Conservation (phyloP, 2,888 invertebrate genomes). For the Balanococcus diminutus region DNA sequence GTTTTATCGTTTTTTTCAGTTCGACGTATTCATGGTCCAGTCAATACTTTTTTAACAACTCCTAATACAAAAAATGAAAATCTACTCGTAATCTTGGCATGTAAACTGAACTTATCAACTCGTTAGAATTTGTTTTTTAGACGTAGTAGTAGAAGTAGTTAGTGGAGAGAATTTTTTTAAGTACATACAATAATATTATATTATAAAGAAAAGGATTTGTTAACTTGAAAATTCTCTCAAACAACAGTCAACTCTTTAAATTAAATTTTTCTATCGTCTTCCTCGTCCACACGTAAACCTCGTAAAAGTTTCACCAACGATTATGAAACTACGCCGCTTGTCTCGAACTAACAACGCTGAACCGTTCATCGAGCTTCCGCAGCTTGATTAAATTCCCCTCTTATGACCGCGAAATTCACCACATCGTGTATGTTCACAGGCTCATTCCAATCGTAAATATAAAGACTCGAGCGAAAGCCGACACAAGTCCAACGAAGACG, state of each 20-base stretch:
- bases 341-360: not conserved
- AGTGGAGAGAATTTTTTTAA: not conserved
- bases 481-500: constrained; percentile 39
- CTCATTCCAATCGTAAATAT: constrained; percentile 47
- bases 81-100: not conserved
- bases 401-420: not conserved
- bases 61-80: not conserved
- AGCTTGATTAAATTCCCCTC: not conserved
- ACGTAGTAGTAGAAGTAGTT: too few relatives aligned
- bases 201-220: not conserved
- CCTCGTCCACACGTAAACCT: not conserved
- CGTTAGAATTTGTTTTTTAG: not conserved
- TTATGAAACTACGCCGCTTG: not conserved
- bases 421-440: constrained; percentile 7
- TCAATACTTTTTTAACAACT: not conserved
- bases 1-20: not conserved
- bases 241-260: not conserved
- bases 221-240: not conserved
- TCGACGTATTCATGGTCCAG: constrained; percentile 18
- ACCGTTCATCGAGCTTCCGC: not conserved
- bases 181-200: not conserved
- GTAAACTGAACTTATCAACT: not conserved
- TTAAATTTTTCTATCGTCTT: not conserved
- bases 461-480: constrained; percentile 35
- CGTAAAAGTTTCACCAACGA: not conserved